phyloP scores from a whole-genome alignment of 2,888 invertebrate genomes.

The Tridacna crocea region DNA sequence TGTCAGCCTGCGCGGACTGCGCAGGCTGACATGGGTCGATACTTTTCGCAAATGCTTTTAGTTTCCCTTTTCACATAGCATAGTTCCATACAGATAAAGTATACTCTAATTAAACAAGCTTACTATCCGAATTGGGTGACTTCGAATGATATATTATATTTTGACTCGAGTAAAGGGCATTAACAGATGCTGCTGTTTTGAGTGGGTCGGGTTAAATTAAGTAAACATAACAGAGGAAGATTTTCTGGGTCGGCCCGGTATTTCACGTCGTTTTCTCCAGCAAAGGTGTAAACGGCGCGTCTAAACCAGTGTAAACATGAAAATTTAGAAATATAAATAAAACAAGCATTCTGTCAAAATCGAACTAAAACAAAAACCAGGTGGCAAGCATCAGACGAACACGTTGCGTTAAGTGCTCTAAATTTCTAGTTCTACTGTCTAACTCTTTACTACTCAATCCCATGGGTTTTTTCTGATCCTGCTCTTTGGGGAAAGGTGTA shows the following conservation, averaged over 20 bases:
- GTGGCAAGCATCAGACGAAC: constrained; percentile 32
- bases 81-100: no score
- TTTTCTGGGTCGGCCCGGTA: constrained; percentile 12
- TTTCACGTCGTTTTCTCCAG: background rate
- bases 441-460: background rate
- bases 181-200: constrained; percentile 28
- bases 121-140: no score
- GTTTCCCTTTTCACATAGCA: no score
- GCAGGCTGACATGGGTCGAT: no score
- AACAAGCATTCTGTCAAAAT: constrained; percentile 49
- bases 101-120: no score
- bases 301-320: constrained; percentile 37
- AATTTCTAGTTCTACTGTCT: background rate
- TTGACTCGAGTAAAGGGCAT: constrained; percentile 7
- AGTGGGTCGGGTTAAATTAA: constrained; percentile 24
- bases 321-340: constrained; percentile 58
- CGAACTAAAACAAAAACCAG: constrained; percentile 48
- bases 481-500: no score
- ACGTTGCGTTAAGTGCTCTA: constrained; percentile 22
- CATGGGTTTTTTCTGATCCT: no score
- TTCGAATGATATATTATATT: no score
- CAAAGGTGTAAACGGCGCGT: constrained; percentile 19
- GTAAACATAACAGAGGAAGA: constrained; percentile 16
- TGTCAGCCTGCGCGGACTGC: no score
- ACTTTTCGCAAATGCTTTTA: no score